phyloP scores from a whole-genome alignment of 2,113 vertebrate species.

The Tachysurus fulvidraco region DNA sequence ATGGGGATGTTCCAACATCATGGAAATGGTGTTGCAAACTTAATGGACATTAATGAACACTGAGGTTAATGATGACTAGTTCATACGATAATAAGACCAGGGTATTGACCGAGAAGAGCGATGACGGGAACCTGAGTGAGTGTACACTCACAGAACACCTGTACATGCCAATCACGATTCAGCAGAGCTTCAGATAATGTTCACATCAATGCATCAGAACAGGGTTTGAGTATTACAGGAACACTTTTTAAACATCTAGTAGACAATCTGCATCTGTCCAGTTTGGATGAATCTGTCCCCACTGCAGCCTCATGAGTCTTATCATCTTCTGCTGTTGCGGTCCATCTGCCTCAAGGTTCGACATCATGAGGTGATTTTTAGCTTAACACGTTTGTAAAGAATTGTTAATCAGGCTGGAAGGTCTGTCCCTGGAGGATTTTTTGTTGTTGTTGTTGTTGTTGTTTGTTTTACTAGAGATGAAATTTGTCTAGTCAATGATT shows the following conservation, averaged over 20 bases:
- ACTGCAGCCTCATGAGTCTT: neutral
- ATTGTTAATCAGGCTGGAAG: too few relatives aligned
- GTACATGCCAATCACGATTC: neutral
- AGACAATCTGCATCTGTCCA: neutral
- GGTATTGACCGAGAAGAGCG: slow-evolving; percentile 52
- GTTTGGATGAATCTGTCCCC: neutral
- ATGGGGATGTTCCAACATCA: slow-evolving; percentile 18
- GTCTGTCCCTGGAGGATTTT: neutral
- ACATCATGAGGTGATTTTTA: neutral
- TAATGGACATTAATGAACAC: slow-evolving; percentile 58
- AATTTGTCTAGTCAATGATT: neutral
- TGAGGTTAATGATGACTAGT: slow-evolving; percentile 14
- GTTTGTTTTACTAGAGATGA: neutral
- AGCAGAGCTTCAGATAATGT: neutral
- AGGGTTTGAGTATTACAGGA: neutral
- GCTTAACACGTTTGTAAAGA: neutral
- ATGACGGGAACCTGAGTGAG: neutral
- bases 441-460: neutral
- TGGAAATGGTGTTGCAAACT: slow-evolving; percentile 38
- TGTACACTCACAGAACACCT: slow-evolving; percentile 7
- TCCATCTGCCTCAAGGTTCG: neutral
- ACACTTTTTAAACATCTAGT: neutral
- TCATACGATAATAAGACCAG: slow-evolving; percentile 11
- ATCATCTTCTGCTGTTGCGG: neutral
- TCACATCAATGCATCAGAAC: neutral